phyloP scores from a whole-genome alignment of 2,888 invertebrate genomes.

The Endomychus coccineus region DNA sequence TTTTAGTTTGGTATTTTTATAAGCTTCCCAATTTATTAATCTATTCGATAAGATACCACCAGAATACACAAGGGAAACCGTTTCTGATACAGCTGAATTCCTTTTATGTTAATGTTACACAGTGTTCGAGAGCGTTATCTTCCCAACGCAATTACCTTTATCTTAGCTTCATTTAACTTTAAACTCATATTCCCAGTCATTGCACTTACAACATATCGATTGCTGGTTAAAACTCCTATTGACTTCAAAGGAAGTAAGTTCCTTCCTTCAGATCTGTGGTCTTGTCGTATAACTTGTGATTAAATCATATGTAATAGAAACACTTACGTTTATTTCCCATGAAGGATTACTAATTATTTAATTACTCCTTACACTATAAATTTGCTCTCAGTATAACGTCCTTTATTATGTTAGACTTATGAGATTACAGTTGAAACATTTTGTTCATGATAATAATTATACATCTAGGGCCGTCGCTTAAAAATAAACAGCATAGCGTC shows the following conservation, averaged over 20 bases:
- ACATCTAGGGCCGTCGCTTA: too few species aligned
- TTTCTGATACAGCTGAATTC: slow-evolving; percentile 13
- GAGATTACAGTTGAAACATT: too few species aligned
- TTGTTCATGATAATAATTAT: too few species aligned
- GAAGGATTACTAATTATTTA: too few species aligned
- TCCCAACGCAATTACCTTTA: slow-evolving; percentile 16
- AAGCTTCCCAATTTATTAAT: slow-evolving; percentile 14
- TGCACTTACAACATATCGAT: slow-evolving; percentile 14
- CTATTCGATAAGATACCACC: slow-evolving; percentile 16
- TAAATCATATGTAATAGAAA: too few species aligned
- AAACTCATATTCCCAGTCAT: slow-evolving; percentile 12
- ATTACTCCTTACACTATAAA: too few species aligned
- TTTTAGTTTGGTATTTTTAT: too few species aligned
- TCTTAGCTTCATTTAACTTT: slow-evolving; percentile 16
- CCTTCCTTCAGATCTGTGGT: not conserved
- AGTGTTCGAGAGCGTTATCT: slow-evolving; percentile 14
- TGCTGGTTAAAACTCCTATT: slow-evolving; percentile 10
- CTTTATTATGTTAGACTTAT: too few species aligned
- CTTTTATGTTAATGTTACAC: slow-evolving; percentile 17
- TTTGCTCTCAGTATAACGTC: too few species aligned
- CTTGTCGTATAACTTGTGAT: not conserved
- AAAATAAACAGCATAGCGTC: too few species aligned
- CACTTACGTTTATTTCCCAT: too few species aligned
- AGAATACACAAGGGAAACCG: slow-evolving; percentile 6
- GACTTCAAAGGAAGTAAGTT: not conserved